These are phyloP conservation scores for Drosophila simulans DNA, from an alignment of 1,140 invertebrate genomes.

Conservation along the genomic window DNA sequence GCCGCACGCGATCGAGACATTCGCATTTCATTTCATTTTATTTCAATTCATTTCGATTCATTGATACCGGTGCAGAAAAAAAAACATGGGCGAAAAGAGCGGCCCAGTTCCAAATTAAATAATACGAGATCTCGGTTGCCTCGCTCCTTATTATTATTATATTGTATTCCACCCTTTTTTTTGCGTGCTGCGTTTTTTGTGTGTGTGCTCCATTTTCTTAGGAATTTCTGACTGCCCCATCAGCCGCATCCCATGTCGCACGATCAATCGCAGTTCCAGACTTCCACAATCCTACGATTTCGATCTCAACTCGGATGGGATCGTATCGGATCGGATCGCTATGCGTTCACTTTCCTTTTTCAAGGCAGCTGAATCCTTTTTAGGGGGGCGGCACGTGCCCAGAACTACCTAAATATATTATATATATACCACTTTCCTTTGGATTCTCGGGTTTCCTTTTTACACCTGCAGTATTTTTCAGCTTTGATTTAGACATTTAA, in stretches of 20 bases:
- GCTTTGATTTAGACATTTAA: background rate
- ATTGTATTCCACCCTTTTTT: constrained; percentile 81
- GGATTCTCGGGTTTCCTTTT: constrained; percentile 42
- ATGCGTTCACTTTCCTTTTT: constrained; percentile 64
- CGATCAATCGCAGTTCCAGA: constrained; percentile 70
- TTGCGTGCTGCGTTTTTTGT: constrained; percentile 72
- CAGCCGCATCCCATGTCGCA: constrained; percentile 57
- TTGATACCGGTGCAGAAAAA: constrained; percentile 55
- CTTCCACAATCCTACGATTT: constrained; percentile 37
- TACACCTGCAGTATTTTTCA: background rate
- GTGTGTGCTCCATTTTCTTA: constrained; percentile 61
- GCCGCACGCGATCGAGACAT: constrained; percentile 79
- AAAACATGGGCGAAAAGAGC: constrained; percentile 27
- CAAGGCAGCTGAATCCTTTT: constrained; percentile 27
- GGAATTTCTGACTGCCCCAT: constrained; percentile 58
- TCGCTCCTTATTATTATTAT: constrained; percentile 76
- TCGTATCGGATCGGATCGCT: constrained; percentile 9
- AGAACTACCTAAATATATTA: constrained; percentile 32
- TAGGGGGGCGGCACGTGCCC: constrained; percentile 66
- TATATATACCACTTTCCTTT: constrained; percentile 31
- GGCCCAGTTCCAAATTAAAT: constrained; percentile 79
- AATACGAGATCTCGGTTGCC: constrained; percentile 52
- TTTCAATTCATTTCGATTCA: constrained; percentile 76
- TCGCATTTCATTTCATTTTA: constrained; percentile 55
- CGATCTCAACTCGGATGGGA: constrained; percentile 11